A percentile compares a stretch with the other conserved stretches of the same genome.
Evolutionary conservation across 1,140 invertebrate species (phyloP).

Genomic region (Trichomalopsis sarcophagae): DNA sequence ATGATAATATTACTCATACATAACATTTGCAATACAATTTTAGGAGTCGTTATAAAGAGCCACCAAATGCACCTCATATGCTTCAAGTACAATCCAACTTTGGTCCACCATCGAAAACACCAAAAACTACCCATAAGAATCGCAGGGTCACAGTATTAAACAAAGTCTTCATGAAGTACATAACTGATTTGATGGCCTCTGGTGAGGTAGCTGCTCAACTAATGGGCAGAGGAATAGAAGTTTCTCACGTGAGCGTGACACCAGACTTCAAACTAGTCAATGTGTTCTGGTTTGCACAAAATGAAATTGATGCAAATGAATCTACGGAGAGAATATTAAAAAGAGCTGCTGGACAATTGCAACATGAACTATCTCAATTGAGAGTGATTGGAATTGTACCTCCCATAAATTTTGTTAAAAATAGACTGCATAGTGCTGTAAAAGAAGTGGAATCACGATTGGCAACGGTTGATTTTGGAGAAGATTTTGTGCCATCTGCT

Average conservation of each 20-base stretch:
- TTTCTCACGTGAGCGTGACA: slow-evolving; percentile 80
- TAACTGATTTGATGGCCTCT: slow-evolving; percentile 84
- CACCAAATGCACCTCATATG: neutral
- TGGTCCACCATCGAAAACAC: neutral
- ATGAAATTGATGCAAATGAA: slow-evolving; percentile 62
- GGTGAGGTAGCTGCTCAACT: slow-evolving; percentile 78
- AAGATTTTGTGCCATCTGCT: slow-evolving; percentile 69
- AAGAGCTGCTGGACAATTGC: slow-evolving; percentile 75
- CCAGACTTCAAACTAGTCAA: slow-evolving; percentile 80
- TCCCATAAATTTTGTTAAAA: slow-evolving; percentile 82
- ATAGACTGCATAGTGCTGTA: slow-evolving; percentile 74
- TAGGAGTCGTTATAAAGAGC: slow-evolving; percentile 32
- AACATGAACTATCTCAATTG: slow-evolving; percentile 82
- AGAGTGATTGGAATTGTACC: slow-evolving; percentile 83
- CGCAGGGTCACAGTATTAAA: slow-evolving; percentile 80
- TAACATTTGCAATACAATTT: slow-evolving; percentile 55
- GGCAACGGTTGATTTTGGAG: slow-evolving; percentile 77
- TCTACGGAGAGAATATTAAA: slow-evolving; percentile 74
- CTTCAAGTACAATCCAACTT: neutral
- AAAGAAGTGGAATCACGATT: slow-evolving; percentile 78
- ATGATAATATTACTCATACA: neutral
- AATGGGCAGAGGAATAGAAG: slow-evolving; percentile 80
- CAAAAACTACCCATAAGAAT: slow-evolving; percentile 48
- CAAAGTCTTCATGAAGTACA: slow-evolving; percentile 86
- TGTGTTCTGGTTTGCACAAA: slow-evolving; percentile 81